A percentile compares a stretch with the other conserved stretches of the same genome.
These are phyloP conservation scores for Clarias magur DNA, from an alignment of 2,113 vertebrate genomes.

Conservation along the genomic window DNA sequence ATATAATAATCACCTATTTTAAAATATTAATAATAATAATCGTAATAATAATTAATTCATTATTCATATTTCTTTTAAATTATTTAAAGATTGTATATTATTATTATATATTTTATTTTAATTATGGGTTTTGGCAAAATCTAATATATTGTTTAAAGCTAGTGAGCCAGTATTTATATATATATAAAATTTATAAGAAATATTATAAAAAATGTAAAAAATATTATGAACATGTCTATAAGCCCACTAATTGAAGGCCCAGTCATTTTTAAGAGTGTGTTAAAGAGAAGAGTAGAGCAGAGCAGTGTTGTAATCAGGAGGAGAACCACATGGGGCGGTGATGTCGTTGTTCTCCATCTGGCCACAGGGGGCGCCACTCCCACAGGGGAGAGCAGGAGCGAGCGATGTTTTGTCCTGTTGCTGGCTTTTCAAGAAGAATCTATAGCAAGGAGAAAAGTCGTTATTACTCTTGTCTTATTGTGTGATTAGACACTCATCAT, in stretches of 20 bases:
- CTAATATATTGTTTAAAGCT: not conserved
- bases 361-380: constrained; percentile 40
- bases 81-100: no score
- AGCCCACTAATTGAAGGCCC: not conserved
- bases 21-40: not conserved
- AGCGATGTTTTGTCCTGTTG: constrained; percentile 39
- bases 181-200: not conserved
- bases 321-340: constrained; percentile 49
- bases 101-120: no score
- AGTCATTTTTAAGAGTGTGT: not conserved
- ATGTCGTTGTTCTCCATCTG: constrained; percentile 46
- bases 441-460: constrained; percentile 38
- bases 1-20: no score
- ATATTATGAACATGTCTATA: not conserved
- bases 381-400: constrained; percentile 36
- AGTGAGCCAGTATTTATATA: not conserved
- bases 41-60: not conserved
- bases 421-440: constrained; percentile 63
- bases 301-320: constrained; percentile 74
- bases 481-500: not conserved
- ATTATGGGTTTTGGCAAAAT: not conserved
- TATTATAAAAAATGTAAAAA: not conserved
- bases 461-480: not conserved
- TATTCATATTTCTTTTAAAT: no score
- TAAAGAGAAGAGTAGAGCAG: constrained; percentile 72